Evolutionary conservation across 2,888 invertebrate genomes (phyloP).

Genomic region (Amblyteles armatorius): DNA sequence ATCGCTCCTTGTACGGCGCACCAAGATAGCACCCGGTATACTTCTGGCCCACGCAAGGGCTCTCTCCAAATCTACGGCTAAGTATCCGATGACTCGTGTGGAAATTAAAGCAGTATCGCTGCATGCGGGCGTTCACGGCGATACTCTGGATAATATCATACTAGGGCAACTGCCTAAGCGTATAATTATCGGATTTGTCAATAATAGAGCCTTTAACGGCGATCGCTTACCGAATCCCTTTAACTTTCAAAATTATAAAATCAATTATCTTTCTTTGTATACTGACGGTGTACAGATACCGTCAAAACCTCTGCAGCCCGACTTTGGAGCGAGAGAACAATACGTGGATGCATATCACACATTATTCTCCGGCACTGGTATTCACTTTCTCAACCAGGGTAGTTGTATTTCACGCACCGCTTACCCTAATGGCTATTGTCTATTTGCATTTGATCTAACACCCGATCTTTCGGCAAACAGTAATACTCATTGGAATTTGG

Average conservation of each 20-base stretch:
- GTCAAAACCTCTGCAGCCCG: conserved; percentile 65
- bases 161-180: conserved; percentile 73
- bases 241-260: conserved; percentile 36
- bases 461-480: too few relatives aligned
- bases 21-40: too few relatives aligned
- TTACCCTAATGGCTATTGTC: too few relatives aligned
- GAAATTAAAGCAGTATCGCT: conserved; percentile 25
- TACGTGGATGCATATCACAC: conserved; percentile 68
- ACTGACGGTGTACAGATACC: conserved; percentile 68
- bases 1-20: conserved; percentile 67
- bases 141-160: conserved; percentile 76
- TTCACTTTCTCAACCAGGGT: too few relatives aligned
- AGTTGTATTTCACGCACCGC: too few relatives aligned
- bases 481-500: too few relatives aligned
- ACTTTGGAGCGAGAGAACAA: conserved; percentile 36
- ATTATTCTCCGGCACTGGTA: too few relatives aligned
- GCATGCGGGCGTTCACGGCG: conserved; percentile 64
- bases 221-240: conserved; percentile 49
- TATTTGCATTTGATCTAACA: too few relatives aligned
- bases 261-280: conserved; percentile 39
- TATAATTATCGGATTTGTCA: conserved; percentile 74
- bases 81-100: too few relatives aligned
- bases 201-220: conserved; percentile 39
- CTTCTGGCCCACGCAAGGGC: too few relatives aligned
- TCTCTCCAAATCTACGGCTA: too few relatives aligned